phyloP scores from a whole-genome alignment of 2,113 vertebrate genomes.

The Steatornis caripensis region DNA sequence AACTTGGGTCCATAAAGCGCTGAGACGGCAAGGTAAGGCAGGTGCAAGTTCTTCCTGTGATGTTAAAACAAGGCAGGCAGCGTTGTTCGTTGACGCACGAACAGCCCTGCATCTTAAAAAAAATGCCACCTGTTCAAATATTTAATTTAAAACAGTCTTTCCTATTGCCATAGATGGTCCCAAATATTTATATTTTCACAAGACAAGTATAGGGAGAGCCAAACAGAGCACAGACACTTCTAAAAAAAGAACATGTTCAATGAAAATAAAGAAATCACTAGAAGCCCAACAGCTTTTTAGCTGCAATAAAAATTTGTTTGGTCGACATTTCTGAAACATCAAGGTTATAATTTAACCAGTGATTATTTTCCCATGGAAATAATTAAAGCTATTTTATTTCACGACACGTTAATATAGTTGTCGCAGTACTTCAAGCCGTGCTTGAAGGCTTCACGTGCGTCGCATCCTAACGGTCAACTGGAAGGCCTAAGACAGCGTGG shows the following conservation, averaged over 20 bases:
- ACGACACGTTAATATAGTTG: not conserved
- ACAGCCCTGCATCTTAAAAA: not conserved
- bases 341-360: not conserved
- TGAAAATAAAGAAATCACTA: not conserved
- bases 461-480: not conserved
- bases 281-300: not conserved
- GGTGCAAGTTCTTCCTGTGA: no score
- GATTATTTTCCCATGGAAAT: not conserved
- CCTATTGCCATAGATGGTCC: not conserved
- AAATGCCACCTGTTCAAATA: not conserved
- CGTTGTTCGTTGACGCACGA: not conserved
- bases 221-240: not conserved
- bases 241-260: accelerated
- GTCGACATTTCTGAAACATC: not conserved
- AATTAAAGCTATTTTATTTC: not conserved
- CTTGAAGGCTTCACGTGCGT: not conserved
- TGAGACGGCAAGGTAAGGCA: not conserved
- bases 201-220: not conserved
- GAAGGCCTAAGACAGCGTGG: not conserved
- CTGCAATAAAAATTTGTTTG: not conserved
- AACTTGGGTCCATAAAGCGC: not conserved
- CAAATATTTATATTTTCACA: not conserved
- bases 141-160: not conserved
- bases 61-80: not conserved
- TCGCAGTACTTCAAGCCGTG: not conserved